A percentile compares a stretch with the other conserved stretches of the same genome.
Evolutionary conservation across 2,113 vertebrate species (phyloP).

Genomic region (Triplophysa rosa): DNA sequence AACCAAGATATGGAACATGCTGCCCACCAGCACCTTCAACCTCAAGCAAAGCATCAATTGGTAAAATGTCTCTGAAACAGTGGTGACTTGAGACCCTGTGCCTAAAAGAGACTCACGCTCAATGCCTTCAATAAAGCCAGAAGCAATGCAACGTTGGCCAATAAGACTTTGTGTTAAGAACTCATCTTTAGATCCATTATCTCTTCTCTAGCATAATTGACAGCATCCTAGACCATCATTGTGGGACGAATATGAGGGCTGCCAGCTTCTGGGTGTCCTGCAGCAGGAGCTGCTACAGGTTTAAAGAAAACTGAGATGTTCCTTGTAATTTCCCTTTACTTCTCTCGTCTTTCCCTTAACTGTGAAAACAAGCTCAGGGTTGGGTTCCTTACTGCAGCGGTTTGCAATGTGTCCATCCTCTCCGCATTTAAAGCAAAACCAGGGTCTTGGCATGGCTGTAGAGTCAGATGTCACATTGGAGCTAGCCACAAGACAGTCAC

Average conservation of each 20-base stretch:
- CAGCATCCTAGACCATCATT: not conserved
- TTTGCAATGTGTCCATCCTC: too few species aligned
- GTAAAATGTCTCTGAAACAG: slow-evolving; percentile 40
- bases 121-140: not conserved
- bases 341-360: too few species aligned
- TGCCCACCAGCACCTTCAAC: not conserved
- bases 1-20: not conserved
- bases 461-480: too few species aligned
- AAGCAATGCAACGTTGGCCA: not conserved
- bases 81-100: slow-evolving; percentile 31
- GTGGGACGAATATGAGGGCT: not conserved
- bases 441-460: too few species aligned
- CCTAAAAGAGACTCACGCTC: not conserved
- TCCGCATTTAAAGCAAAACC: too few species aligned
- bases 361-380: too few species aligned
- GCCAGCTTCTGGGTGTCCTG: slow-evolving; percentile 43
- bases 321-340: too few species aligned
- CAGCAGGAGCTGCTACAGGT: too few species aligned
- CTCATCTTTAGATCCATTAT: not conserved
- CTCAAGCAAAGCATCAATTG: not conserved
- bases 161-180: not conserved
- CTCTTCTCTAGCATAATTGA: not conserved
- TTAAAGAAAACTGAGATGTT: too few species aligned
- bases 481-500: too few species aligned
- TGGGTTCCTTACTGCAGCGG: too few species aligned